Conservation (phyloP, 2,888 invertebrate species). For the Lycocerus yunnanus region DNA sequence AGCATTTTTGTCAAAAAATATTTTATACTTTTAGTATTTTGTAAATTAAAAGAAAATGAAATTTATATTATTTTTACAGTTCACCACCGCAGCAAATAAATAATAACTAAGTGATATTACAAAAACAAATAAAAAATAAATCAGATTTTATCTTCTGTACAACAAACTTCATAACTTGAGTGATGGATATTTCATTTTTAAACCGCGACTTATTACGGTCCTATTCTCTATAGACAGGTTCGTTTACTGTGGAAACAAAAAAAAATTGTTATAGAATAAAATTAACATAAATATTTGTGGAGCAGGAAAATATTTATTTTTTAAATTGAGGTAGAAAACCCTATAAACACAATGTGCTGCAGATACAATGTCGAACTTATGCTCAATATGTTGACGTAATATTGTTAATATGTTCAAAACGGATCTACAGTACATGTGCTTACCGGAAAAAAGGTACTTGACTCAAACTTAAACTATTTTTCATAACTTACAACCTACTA, state of each 20-base stretch:
- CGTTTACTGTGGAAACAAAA: constrained; percentile 44
- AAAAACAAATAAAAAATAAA: constrained; percentile 15
- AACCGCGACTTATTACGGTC: constrained; percentile 36
- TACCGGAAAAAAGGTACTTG: neutral
- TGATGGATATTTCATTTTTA: constrained; percentile 22
- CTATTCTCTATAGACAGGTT: constrained; percentile 42
- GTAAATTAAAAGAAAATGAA: neutral
- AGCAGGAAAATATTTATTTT: neutral
- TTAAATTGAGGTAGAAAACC: neutral
- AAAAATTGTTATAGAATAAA: constrained; percentile 14
- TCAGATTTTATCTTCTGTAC: constrained; percentile 22
- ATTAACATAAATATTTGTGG: constrained; percentile 21
- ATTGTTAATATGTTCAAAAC: no score
- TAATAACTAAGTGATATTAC: neutral
- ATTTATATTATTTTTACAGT: neutral
- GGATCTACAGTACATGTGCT: no score
- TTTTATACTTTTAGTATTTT: neutral
- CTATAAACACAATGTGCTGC: no score
- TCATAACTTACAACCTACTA: neutral
- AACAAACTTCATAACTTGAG: constrained; percentile 18
- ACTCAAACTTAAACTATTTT: neutral
- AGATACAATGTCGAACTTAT: no score
- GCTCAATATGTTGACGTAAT: no score
- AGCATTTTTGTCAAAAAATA: neutral
- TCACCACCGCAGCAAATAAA: constrained; percentile 8